Evolutionary conservation across 1,140 invertebrate species (phyloP), one percentile per base, ranked within the genome.

Genomic region (Panonychus citri): DNA sequence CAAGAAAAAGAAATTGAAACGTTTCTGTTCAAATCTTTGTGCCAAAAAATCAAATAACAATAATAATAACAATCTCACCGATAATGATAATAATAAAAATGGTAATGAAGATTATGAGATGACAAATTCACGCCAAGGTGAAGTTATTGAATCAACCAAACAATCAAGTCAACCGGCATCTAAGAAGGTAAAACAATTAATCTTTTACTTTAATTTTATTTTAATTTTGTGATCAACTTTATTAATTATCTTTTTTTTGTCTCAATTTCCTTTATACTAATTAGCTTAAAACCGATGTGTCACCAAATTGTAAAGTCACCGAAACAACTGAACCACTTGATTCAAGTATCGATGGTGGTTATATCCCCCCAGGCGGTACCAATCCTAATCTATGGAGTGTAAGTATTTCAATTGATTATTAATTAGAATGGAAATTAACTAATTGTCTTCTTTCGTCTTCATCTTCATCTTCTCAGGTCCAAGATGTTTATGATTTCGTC

Each of bases 401-500:
- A 60, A 59, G 54, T 42, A 46, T 21, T 24, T 43, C 5, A 21
- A 46, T 19, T 40, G 13, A 17, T 40, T 39, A 39, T 39, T 39
- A 17, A 17, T 17, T 17, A 39, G 7, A 10, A 10, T 39, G n/a
- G 15, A 7, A 7, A 13, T 3, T 48, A 40, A 15, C 34, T 27
- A 21, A n/a, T 46, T 15, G 24, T 15, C 24, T 1, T 51, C 27
- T 49, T 2, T 19, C 1, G 21, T 15, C 17, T 27, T 54, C n/a
- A 25, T 58, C 12, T 43, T 26, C 48, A 56, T 19, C 7, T 3
- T 46, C 10, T 8, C 43, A 68, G 64, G 73, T 75, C 15, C 63
- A 68, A 46, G 74, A 76, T 55, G 74, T 76, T 17, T 71, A 70
- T 53, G 84, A 91, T 43, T 93, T 91, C 63, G 84, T 93, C 58